A percentile compares a stretch with the other conserved stretches of the same genome.
These are phyloP conservation scores for Hexactinellida sp. DNA, from an alignment of 37 sponge, comb jelly and placozoan species.

Conservation along the genomic window DNA sequence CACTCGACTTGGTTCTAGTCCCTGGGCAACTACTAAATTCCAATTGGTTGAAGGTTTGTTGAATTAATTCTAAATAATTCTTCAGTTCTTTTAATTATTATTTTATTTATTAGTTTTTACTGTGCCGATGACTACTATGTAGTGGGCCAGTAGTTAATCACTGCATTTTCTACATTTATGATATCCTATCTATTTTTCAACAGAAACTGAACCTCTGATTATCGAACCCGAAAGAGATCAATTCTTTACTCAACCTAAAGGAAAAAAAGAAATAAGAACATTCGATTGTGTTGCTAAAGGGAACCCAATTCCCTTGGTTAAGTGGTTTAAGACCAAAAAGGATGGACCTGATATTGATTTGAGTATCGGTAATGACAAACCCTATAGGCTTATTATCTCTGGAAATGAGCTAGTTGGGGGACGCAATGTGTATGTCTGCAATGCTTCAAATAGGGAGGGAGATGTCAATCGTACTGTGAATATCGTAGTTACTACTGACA, in stretches of 20 bases:
- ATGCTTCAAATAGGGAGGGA: not conserved
- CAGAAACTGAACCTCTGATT: not conserved
- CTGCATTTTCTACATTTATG: too few relatives aligned
- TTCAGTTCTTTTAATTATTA: not conserved
- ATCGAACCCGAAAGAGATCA: not conserved
- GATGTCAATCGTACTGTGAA: not conserved
- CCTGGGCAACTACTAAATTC: not conserved
- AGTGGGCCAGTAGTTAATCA: too few relatives aligned
- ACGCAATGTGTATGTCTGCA: not conserved
- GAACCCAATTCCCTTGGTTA: not conserved
- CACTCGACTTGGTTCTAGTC: not conserved
- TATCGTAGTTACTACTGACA: not conserved
- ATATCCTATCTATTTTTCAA: too few relatives aligned
- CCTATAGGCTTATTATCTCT: not conserved
- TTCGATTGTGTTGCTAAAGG: not conserved
- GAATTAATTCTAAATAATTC: not conserved
- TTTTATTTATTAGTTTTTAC: not conserved
- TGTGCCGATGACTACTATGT: too few relatives aligned
- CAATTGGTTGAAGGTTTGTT: not conserved
- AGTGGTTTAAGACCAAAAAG: not conserved
- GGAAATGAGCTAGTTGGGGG: not conserved
- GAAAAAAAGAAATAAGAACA: not conserved
- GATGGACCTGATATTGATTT: not conserved
- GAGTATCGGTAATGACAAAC: too few relatives aligned
- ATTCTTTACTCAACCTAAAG: not conserved